phyloP scores from a whole-genome alignment of 2,888 invertebrate genomes.

The Troides oblongomaculatus region DNA sequence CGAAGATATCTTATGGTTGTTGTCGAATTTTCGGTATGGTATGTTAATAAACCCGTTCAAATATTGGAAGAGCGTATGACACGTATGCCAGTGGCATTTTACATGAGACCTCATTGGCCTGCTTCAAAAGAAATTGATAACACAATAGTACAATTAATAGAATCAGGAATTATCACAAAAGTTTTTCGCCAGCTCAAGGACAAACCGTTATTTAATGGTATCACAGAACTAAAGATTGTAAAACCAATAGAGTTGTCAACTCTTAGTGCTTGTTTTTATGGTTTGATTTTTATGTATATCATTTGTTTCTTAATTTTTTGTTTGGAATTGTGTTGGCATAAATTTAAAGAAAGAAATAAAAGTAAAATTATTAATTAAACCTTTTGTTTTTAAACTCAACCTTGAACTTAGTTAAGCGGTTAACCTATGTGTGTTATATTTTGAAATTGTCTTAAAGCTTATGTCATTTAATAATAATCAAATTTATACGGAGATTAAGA shows the following conservation, averaged over 20 bases:
- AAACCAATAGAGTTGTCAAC: constrained; percentile 41
- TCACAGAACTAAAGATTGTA: constrained; percentile 17
- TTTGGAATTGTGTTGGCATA: constrained; percentile 43
- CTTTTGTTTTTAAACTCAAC: too few relatives aligned
- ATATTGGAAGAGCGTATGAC: constrained; percentile 43
- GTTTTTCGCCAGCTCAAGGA: constrained; percentile 31
- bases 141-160: constrained; percentile 40
- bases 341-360: constrained; percentile 10
- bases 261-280: constrained; percentile 50
- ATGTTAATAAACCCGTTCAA: constrained; percentile 42
- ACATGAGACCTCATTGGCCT: constrained; percentile 58
- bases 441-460: too few relatives aligned
- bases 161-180: constrained; percentile 45
- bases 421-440: too few relatives aligned
- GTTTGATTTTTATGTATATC: constrained; percentile 41
- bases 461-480: too few relatives aligned
- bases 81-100: constrained; percentile 40
- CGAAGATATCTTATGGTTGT: constrained; percentile 46
- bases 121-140: constrained; percentile 41
- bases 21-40: constrained; percentile 36
- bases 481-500: too few relatives aligned
- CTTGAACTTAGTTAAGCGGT: too few relatives aligned
- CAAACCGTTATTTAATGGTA: constrained; percentile 16
- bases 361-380: background rate
- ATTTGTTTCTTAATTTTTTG: constrained; percentile 44